Base-by-base conservation (phyloP, 2,797 vertebrate species). In the Rhodeus uyekii region DNA sequence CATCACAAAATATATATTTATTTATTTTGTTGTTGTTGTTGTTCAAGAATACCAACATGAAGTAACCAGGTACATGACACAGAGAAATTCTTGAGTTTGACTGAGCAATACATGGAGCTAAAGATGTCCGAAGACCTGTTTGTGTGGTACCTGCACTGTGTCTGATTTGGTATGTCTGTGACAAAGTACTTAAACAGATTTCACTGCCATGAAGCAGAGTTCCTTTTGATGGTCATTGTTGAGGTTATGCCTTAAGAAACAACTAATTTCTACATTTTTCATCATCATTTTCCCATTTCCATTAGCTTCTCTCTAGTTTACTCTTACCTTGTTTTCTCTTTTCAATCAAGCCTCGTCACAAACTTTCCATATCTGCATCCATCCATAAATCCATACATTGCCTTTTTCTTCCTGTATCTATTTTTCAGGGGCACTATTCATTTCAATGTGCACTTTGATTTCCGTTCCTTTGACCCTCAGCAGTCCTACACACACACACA, bases 401-500 rank as follows among this genome's bases (percentile, higher is more conserved):
- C 24, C 48, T 44, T 42, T 42, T 65, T 71, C 24, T 46, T 36
- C 32, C 69, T 36, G 42, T 73, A 22, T 83, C 68, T 65, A 8
- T 73, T 32, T 69, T 24, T 79, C 34, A 39, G 18, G n/a, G n/a
- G 19, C 72, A 55, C 75, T 65, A 58, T 73, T 81, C 53, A 73
- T 82, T 68, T 58, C 50, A 4, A 5, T 18, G 34, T 69, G 69
- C 72, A 80, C 64, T 80, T 76, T 80, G 77, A 86, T 86, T 80
- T 83, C 29, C 71, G 1, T 64, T 76, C 44, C 53, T 48, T 80
- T 76, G 84, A 86, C 78, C 61, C 46, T 72, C 39, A 75, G 2
- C 2, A 22, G 27, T 76, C 64, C 27, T 27, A n/a, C 32, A 46
- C 53, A 61, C 38, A 44, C 38, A 32, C 58, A 53, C 24, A 55